Conservation (phyloP, 2,797 vertebrate genomes). For the Enteromius thamalakanensis region DNA sequence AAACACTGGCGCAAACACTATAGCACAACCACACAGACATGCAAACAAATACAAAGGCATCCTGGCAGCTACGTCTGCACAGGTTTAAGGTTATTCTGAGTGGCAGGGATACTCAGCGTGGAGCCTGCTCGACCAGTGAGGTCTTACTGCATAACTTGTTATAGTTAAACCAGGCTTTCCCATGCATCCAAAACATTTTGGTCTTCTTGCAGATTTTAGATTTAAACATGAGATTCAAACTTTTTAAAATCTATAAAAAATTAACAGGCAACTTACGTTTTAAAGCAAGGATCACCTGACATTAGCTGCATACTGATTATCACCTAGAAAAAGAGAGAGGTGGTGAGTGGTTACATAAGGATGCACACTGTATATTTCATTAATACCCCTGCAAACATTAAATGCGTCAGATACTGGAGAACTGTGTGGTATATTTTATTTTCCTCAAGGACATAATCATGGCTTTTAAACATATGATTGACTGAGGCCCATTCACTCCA, state of each 20-base stretch:
- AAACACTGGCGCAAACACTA: neutral
- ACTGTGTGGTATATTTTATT: neutral
- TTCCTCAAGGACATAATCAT: neutral
- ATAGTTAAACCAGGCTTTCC: neutral
- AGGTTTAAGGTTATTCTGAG: neutral
- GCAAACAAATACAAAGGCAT: neutral
- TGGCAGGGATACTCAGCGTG: neutral
- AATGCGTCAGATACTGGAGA: neutral
- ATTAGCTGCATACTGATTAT: conserved; percentile 94
- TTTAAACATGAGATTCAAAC: neutral
- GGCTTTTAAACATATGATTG: neutral
- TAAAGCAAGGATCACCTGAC: conserved; percentile 99
- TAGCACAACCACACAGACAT: neutral
- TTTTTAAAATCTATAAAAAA: neutral
- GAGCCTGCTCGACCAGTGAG: neutral
- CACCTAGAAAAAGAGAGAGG: conserved; percentile 77
- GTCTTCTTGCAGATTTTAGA: neutral
- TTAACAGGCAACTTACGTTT: conserved; percentile 83
- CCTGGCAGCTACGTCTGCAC: neutral
- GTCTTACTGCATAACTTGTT: neutral
- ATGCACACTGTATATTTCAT: neutral
- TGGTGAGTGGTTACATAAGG: conserved; percentile 8
- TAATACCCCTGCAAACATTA: neutral
- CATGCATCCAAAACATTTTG: neutral
- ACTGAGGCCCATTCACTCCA: no score